These are phyloP conservation scores for Mercenaria mercenaria DNA, from an alignment of 1,140 invertebrate genomes.

Conservation along the genomic window DNA sequence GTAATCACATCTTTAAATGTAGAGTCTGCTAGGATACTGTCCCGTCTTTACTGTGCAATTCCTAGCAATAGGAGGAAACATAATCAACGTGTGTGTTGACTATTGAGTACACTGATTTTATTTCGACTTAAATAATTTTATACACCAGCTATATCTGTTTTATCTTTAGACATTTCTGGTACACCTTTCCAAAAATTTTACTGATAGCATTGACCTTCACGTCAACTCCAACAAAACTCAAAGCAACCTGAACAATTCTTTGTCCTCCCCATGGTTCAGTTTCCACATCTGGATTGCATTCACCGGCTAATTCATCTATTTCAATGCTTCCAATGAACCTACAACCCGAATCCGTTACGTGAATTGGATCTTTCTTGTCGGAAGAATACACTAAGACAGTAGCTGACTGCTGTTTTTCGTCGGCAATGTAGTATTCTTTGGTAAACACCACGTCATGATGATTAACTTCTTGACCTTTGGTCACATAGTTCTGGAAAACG, in stretches of 20 bases:
- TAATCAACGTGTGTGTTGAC: no score
- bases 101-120: no score
- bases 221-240: constrained; percentile 49
- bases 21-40: no score
- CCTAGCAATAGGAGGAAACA: no score
- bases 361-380: background rate
- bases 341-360: constrained; percentile 21
- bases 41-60: no score
- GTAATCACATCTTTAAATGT: no score
- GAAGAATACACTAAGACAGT: constrained; percentile 22
- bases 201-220: constrained; percentile 22
- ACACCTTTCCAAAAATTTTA: background rate
- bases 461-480: constrained; percentile 39
- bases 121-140: no score
- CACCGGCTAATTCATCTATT: constrained; percentile 30
- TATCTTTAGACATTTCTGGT: constrained; percentile 8
- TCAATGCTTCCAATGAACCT: constrained; percentile 16
- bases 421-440: constrained; percentile 31
- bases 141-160: no score
- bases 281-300: background rate
- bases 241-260: constrained; percentile 27
- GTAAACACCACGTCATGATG: background rate
- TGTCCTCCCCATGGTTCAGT: background rate
- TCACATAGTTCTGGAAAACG: constrained; percentile 26
- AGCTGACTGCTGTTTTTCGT: constrained; percentile 13